phyloP scores from a whole-genome alignment of 2,797 vertebrate species.

The Pseudochromis fuscus region DNA sequence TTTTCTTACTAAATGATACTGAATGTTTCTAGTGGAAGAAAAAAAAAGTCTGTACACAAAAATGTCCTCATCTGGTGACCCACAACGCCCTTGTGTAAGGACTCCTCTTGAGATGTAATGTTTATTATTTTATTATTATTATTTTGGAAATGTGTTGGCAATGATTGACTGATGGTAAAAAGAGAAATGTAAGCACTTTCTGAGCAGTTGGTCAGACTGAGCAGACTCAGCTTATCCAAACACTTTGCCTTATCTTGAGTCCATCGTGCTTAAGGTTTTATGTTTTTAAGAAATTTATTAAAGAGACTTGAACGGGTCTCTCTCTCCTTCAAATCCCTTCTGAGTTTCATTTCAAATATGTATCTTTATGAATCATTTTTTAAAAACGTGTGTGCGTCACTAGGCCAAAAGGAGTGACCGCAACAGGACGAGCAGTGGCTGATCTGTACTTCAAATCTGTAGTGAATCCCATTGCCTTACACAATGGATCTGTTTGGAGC shows the following conservation, averaged over 20 bases:
- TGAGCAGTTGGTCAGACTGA: constrained; percentile 81
- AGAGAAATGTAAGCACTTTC: constrained; percentile 79
- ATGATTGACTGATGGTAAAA: constrained; percentile 71
- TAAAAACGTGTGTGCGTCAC: constrained; percentile 34
- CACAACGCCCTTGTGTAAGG: constrained; percentile 59
- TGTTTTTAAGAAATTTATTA: constrained; percentile 69
- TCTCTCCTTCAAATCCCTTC: constrained; percentile 53
- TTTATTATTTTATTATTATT: constrained; percentile 26
- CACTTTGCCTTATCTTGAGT: constrained; percentile 87
- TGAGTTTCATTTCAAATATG: constrained; percentile 66
- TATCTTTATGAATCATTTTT: constrained; percentile 53
- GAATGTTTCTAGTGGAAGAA: constrained; percentile 77
- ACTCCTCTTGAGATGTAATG: constrained; percentile 52
- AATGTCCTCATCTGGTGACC: constrained; percentile 63
- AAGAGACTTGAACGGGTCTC: constrained; percentile 49
- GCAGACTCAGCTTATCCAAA: constrained; percentile 84
- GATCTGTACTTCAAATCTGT: constrained; percentile 33
- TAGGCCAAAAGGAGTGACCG: constrained; percentile 61
- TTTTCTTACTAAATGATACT: constrained; percentile 70
- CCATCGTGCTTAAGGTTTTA: constrained; percentile 81
- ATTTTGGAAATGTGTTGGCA: constrained; percentile 54
- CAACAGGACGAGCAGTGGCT: constrained; percentile 31
- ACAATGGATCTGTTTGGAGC: constrained; percentile 61
- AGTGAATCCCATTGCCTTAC: constrained; percentile 63
- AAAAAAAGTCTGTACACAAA: constrained; percentile 60